These are phyloP conservation scores for Chromis chromis DNA, from an alignment of 2,797 vertebrate genomes.

Conservation along the genomic window DNA sequence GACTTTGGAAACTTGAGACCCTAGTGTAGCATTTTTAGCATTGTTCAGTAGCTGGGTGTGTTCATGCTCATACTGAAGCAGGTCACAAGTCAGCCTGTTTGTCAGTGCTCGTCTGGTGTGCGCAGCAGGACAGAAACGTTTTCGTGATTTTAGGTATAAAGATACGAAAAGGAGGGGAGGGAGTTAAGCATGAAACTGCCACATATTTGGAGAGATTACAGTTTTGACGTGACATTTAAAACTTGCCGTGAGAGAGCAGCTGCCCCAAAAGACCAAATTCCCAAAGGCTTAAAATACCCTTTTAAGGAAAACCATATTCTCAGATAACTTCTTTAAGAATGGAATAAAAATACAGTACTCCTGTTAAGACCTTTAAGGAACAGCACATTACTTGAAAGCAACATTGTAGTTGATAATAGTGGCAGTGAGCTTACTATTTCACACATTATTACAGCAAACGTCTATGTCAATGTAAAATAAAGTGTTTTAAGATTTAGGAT, in stretches of 20 bases:
- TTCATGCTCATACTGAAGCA: conserved; percentile 16
- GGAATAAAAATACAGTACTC: background rate
- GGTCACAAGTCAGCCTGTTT: conserved; percentile 21
- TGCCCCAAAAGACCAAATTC: background rate
- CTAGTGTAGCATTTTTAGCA: background rate
- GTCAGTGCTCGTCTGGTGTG: background rate
- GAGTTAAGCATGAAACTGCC: background rate
- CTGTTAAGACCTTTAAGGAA: background rate
- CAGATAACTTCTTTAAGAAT: background rate
- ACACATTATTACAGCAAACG: background rate
- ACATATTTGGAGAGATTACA: background rate
- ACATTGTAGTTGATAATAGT: too few species aligned
- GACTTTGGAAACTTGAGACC: conserved; percentile 36
- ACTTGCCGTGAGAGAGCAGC: background rate
- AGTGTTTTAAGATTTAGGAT: background rate
- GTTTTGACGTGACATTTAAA: background rate
- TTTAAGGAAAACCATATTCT: background rate
- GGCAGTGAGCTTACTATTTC: too few species aligned
- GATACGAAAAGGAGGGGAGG: too few species aligned
- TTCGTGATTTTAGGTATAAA: background rate
- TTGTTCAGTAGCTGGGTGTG: conserved; percentile 1
- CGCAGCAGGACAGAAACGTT: background rate
- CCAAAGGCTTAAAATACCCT: background rate
- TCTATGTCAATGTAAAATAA: background rate
- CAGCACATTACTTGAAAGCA: too few species aligned